Evolutionary conservation across 2,888 invertebrate genomes (phyloP).

Genomic region (Rhagonycha lutea): DNA sequence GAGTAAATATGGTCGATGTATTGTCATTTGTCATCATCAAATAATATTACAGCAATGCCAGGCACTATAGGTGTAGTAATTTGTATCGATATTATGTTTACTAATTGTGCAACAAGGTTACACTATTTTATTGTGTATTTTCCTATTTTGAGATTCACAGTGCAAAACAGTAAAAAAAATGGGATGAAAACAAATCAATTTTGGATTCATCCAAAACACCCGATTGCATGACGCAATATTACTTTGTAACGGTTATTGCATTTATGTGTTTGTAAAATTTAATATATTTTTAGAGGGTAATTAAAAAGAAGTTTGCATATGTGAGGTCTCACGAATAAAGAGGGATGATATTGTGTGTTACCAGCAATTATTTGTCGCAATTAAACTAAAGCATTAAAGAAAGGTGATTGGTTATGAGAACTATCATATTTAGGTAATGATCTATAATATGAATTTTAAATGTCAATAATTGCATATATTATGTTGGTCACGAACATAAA

Average conservation of each 20-base stretch:
- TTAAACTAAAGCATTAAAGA: conserved; percentile 1
- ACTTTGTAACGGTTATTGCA: neutral
- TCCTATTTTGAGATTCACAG: no score
- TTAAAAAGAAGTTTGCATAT: conserved; percentile 4
- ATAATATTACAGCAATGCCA: neutral
- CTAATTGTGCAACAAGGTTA: no score
- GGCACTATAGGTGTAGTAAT: neutral
- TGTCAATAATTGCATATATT: neutral
- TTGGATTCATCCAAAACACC: neutral
- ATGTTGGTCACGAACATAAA: conserved; percentile 7
- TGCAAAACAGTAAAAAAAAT: no score
- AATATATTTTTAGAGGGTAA: neutral
- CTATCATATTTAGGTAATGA: conserved; percentile 8
- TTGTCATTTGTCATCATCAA: neutral
- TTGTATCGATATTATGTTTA: no score
- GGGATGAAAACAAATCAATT: no score
- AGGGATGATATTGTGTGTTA: conserved; percentile 4
- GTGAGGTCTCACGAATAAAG: conserved; percentile 11
- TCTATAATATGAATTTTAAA: conserved; percentile 18
- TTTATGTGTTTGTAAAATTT: neutral
- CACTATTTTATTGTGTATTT: no score
- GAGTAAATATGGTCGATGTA: conserved; percentile 4
- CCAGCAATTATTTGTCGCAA: conserved; percentile 8
- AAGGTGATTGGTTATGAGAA: conserved; percentile 11
- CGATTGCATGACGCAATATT: neutral